Percentiles rank a stretch among this genome's conserved stretches.
Evolutionary conservation across 2,797 vertebrate species (phyloP).

Genomic region (Aselliscus stoliczkanus): DNA sequence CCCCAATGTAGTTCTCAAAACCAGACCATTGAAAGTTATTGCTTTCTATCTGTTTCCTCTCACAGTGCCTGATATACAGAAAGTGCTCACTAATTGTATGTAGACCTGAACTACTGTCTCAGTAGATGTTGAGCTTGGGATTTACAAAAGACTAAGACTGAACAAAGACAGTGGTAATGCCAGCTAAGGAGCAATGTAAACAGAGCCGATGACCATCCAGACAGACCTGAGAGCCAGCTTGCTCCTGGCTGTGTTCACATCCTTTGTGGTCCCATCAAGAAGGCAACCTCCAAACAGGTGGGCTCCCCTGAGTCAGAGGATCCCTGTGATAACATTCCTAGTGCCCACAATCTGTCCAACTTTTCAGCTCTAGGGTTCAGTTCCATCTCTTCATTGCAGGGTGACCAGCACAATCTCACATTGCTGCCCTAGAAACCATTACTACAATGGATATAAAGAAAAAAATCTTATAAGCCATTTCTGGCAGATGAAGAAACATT

Average conservation of each 20-base stretch:
- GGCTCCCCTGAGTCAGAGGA: background rate
- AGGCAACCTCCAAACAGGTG: background rate
- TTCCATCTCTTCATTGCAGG: background rate
- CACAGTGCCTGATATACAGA: background rate
- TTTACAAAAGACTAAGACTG: background rate
- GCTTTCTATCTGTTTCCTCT: background rate
- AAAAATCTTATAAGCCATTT: background rate
- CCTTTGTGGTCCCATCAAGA: background rate
- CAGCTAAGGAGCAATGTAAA: background rate
- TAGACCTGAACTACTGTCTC: background rate
- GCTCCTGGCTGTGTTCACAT: background rate
- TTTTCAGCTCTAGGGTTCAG: background rate
- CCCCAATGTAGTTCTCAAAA: background rate
- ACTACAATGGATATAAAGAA: background rate
- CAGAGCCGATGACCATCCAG: background rate
- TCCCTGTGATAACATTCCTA: background rate
- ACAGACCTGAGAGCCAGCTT: background rate
- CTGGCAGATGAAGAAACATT: slow-evolving; percentile 10
- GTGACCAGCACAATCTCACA: background rate
- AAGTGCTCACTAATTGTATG: background rate
- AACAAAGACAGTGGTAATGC: background rate
- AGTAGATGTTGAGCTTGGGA: background rate
- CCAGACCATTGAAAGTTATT: background rate
- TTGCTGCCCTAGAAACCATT: background rate
- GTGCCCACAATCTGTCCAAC: background rate